Percentiles rank a stretch among this genome's conserved stretches.
Conservation (phyloP, 2,797 vertebrate genomes). For the Epinephelus malabaricus region DNA sequence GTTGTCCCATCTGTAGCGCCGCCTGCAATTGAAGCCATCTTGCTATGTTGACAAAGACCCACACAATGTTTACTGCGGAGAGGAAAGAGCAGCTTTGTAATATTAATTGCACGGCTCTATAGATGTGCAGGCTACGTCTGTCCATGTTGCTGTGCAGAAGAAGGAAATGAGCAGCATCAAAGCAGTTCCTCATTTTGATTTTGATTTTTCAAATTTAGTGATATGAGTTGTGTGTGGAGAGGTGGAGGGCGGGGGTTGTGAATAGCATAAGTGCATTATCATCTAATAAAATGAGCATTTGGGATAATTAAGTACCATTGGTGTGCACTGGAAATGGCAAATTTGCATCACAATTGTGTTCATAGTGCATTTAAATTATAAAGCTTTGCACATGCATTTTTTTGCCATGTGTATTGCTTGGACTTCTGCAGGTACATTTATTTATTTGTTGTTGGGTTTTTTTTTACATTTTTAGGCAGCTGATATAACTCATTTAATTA, state of each 20-base stretch:
- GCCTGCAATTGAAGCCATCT: conserved; percentile 31
- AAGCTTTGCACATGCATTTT: conserved; percentile 2
- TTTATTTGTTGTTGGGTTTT: neutral
- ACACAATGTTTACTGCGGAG: conserved; percentile 54
- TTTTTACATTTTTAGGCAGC: neutral
- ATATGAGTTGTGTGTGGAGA: neutral
- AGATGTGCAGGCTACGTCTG: neutral
- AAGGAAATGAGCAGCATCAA: neutral
- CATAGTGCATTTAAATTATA: conserved; percentile 15
- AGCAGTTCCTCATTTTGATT: conserved; percentile 1
- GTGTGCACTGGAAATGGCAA: neutral
- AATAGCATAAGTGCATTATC: conserved; percentile 5
- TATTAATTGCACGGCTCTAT: conserved; percentile 25
- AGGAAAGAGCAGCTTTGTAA: conserved; percentile 33
- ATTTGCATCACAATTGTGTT: neutral
- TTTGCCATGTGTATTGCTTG: neutral
- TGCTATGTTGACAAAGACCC: conserved; percentile 41
- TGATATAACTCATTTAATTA: conserved; percentile 4
- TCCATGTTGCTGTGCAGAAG: neutral
- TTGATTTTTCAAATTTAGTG: neutral
- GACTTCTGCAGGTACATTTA: neutral
- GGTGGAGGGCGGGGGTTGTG: neutral
- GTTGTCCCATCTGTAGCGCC: conserved; percentile 24
- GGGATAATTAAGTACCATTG: neutral
- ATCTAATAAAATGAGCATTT: neutral